Evolutionary conservation across 2,888 invertebrate genomes (phyloP), one percentile per base, ranked within the genome.

Genomic region (Notodromas monacha): DNA sequence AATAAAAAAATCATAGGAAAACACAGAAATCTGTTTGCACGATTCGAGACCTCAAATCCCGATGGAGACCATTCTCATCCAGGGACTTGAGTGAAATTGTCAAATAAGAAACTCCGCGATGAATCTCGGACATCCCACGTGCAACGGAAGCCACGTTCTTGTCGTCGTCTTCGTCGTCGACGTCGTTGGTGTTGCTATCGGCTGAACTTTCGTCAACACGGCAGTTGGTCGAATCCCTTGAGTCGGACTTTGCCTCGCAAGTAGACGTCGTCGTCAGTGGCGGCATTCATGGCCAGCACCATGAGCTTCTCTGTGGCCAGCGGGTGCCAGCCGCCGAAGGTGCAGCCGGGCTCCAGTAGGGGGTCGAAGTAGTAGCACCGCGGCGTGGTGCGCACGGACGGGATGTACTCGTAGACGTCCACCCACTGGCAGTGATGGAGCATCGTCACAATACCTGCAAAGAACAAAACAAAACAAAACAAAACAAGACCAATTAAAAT

Each of bases 241-340:
- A 66, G 55, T 34, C 61, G 51, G 31, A 70, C 55, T 39, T 63
- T 65, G n/a, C 74, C 74, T 39, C 58, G 58, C 42, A 67, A 65
- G 45, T 69, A 74, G 14, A 68, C 65, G 29, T 65, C 60, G 34
- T 58, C 50, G 41, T 73, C 69, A 30, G 59, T 52, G 36, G 65
- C 68, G 36, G 57, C 54, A 39, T 70, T 66, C 44, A 74, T 53
- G 31, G 60, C 56, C 35, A 69, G 59, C 0, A 68, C 59, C 35
- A 73, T 52, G 2, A 68, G 53, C 46, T 76, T 74, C 49, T 76
- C 76, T 21, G 72, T 69, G 1, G 74, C 68, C 28, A 74, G 52
- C 0, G 76, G 74, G 51, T 76, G 74, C 76, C 74, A 76, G 13
- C 67, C 63, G 13, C 74, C 74, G 40, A 73, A 65, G 1, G 74